phyloP scores from a whole-genome alignment of 2,888 invertebrate species.

The Tiphia femorata region DNA sequence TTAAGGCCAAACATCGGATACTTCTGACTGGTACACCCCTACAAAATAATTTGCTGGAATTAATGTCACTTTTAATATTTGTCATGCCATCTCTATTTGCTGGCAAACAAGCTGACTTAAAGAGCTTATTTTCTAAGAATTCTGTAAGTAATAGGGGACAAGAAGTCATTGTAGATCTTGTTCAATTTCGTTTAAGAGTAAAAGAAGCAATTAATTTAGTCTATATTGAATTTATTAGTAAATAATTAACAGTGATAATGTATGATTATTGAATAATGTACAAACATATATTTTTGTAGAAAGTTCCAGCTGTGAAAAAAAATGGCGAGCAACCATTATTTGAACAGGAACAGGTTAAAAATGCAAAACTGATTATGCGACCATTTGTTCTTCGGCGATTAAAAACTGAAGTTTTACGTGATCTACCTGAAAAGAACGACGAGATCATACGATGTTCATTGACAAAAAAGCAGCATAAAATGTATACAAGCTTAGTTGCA shows the following conservation, averaged over 20 bases:
- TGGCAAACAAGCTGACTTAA: conserved; percentile 88
- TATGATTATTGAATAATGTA: neutral
- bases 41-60: conserved; percentile 94
- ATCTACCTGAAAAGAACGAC: conserved; percentile 88
- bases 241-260: no score
- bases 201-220: no score
- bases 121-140: conserved; percentile 87
- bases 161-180: no score
- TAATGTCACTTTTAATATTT: conserved; percentile 95
- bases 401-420: conserved; percentile 87
- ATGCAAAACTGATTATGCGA: conserved; percentile 96
- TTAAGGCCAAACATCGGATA: conserved; percentile 84
- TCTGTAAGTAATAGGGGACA: conserved; percentile 69
- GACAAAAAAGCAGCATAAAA: conserved; percentile 78
- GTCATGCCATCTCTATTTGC: conserved; percentile 97
- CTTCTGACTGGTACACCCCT: conserved; percentile 95
- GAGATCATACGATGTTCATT: conserved; percentile 78
- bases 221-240: no score
- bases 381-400: conserved; percentile 93
- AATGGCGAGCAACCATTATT: conserved; percentile 81
- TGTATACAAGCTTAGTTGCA: conserved; percentile 82
- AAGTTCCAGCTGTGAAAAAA: conserved; percentile 69
- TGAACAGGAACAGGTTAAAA: conserved; percentile 89
- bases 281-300: conserved; percentile 69
- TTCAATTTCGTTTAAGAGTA: no score